phyloP scores from a whole-genome alignment of 35 echinoderm and acorn worm species.

The Chiridota heheva region DNA sequence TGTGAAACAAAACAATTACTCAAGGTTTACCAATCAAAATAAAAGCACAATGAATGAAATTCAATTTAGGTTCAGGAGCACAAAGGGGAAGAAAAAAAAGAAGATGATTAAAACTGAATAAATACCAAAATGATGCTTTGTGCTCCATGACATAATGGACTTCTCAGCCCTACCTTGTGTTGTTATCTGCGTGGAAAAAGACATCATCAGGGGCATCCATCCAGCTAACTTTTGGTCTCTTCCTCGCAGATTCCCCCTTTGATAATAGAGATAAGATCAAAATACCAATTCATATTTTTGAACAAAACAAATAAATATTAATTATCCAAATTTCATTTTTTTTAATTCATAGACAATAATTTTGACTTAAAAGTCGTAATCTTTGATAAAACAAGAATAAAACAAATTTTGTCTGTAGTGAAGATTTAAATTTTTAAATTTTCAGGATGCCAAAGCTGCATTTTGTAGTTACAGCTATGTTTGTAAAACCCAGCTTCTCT shows the following conservation, averaged over 20 bases:
- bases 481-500: no score
- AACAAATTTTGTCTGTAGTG: no score
- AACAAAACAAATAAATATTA: no score
- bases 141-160: not conserved
- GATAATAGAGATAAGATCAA: no score
- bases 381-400: no score
- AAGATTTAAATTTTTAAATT: no score
- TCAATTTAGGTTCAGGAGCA: not conserved
- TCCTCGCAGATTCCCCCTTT: constrained; percentile 48
- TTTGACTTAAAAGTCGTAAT: no score
- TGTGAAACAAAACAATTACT: not conserved
- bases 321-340: no score
- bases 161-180: constrained; percentile 72
- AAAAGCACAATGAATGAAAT: not conserved
- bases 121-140: not conserved
- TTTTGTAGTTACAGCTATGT: no score
- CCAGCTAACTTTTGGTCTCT: constrained; percentile 78
- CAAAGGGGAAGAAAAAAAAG: not conserved
- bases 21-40: not conserved
- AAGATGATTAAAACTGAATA: not conserved
- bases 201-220: constrained; percentile 99
- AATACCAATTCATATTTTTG: no score
- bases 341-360: no score
- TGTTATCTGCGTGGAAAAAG: constrained; percentile 92
- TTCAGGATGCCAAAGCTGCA: no score